phyloP scores from a whole-genome alignment of 2,888 invertebrate species.

The Plebejus argus region DNA sequence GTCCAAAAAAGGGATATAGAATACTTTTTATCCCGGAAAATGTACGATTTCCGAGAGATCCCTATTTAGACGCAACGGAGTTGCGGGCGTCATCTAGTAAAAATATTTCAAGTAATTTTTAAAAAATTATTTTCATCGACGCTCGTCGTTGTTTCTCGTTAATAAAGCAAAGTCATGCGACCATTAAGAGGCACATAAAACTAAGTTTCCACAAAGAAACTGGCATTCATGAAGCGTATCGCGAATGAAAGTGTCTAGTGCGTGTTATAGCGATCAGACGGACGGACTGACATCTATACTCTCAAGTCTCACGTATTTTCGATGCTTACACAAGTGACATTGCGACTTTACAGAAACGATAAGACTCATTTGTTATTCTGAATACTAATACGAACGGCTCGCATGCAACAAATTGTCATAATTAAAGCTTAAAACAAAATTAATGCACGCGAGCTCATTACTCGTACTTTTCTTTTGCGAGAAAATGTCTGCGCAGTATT shows the following conservation, averaged over 20 bases:
- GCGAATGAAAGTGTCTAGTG: constrained; percentile 54
- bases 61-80: no score
- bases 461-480: constrained; percentile 45
- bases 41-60: no score
- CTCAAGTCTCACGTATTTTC: constrained; percentile 53
- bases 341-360: constrained; percentile 66
- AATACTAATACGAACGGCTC: constrained; percentile 64
- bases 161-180: constrained; percentile 42
- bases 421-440: constrained; percentile 64
- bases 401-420: constrained; percentile 68
- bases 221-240: constrained; percentile 43
- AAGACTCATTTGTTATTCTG: constrained; percentile 67
- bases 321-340: constrained; percentile 56
- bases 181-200: constrained; percentile 39
- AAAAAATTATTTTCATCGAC: not conserved
- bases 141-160: constrained; percentile 20
- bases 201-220: constrained; percentile 39
- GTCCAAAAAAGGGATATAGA: no score
- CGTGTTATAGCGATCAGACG: constrained; percentile 52
- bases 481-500: constrained; percentile 17
- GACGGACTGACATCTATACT: constrained; percentile 55
- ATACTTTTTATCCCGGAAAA: no score
- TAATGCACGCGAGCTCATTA: constrained; percentile 60
- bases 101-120: not conserved
- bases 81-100: no score